phyloP scores from a whole-genome alignment of 2,113 vertebrate genomes.

The Solea senegalensis region DNA sequence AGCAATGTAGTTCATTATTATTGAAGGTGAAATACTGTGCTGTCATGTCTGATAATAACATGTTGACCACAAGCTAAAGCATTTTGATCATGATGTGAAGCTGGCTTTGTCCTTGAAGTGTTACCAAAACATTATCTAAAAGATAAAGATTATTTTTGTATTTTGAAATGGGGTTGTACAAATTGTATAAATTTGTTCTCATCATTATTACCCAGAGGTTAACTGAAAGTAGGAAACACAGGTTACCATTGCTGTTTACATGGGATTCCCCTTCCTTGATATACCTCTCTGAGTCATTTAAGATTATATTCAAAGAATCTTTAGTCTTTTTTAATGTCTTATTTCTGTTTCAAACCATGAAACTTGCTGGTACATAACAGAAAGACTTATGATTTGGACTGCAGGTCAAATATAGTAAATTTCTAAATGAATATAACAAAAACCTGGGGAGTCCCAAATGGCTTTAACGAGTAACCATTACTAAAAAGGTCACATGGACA shows the following conservation, averaged over 20 bases:
- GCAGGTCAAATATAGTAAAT: constrained; percentile 13
- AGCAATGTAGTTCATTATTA: constrained; percentile 66
- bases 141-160: constrained; percentile 86
- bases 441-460: constrained; percentile 59
- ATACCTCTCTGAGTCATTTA: constrained; percentile 36
- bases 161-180: constrained; percentile 82
- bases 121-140: constrained; percentile 84
- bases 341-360: constrained; percentile 19
- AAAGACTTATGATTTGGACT: constrained; percentile 20
- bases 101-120: constrained; percentile 79
- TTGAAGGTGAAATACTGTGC: constrained; percentile 69
- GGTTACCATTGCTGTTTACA: constrained; percentile 71
- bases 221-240: constrained; percentile 67
- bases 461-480: constrained; percentile 64
- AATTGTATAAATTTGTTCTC: constrained; percentile 79
- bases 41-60: constrained; percentile 75
- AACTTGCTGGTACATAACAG: not conserved
- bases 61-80: constrained; percentile 66
- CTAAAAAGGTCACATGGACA: constrained; percentile 62
- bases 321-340: constrained; percentile 22
- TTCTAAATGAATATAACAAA: constrained; percentile 31
- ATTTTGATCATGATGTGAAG: constrained; percentile 64
- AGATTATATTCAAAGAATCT: constrained; percentile 10
- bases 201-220: constrained; percentile 72
- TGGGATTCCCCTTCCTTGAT: constrained; percentile 59